These are phyloP conservation scores for Myotis myotis DNA, from an alignment of 2,797 vertebrate genomes.

Conservation along the genomic window DNA sequence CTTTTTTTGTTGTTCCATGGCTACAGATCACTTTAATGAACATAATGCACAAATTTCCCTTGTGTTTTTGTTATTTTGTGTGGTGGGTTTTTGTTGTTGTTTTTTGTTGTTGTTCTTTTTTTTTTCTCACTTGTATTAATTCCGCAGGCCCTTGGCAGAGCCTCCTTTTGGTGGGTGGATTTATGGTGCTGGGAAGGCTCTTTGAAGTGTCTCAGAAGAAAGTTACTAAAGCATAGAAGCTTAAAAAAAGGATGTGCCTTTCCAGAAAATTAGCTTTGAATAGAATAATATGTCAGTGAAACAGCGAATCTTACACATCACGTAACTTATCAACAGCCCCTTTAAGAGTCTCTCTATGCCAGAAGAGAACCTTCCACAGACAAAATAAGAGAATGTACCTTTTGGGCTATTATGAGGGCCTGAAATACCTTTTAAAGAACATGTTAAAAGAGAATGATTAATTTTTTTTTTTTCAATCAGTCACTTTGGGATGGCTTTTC, in stretches of 20 bases:
- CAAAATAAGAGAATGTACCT: not conserved
- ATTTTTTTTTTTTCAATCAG: not conserved
- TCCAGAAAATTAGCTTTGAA: not conserved
- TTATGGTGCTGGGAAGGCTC: not conserved
- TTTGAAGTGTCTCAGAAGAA: not conserved
- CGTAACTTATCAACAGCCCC: not conserved
- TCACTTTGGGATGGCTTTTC: not conserved
- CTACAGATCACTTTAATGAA: not conserved
- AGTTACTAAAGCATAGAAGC: not conserved
- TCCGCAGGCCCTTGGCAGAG: not conserved
- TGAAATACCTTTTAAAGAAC: not conserved
- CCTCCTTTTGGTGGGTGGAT: not conserved
- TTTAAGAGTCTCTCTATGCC: not conserved
- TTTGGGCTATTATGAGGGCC: accelerated
- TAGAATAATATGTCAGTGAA: not conserved
- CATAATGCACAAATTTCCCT: not conserved
- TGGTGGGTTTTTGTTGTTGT: no score
- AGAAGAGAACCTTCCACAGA: not conserved
- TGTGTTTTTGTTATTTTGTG: not conserved
- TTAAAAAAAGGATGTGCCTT: not conserved
- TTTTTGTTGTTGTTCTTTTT: not conserved
- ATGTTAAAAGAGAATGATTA: not conserved
- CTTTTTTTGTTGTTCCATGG: not conserved
- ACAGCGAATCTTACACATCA: not conserved
- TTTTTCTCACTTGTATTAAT: not conserved